These are phyloP conservation scores for Tiphia femorata DNA, from an alignment of 2,888 invertebrate genomes.

Conservation along the genomic window DNA sequence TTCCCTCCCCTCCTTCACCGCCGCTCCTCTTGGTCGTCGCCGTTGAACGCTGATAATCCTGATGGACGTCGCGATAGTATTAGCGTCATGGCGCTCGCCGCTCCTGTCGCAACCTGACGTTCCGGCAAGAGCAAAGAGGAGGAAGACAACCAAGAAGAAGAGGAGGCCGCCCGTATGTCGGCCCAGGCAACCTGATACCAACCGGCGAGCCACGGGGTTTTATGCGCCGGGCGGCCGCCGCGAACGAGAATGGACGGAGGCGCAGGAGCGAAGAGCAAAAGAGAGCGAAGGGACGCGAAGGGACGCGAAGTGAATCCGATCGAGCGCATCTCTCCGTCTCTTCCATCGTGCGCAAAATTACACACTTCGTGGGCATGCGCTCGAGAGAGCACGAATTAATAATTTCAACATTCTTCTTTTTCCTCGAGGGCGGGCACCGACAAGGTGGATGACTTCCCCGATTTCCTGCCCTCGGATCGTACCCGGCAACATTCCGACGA, in stretches of 20 bases:
- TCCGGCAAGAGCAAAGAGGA: slow-evolving; percentile 36
- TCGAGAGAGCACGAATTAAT: too few relatives aligned
- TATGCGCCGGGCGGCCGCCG: slow-evolving; percentile 40
- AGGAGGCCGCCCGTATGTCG: slow-evolving; percentile 43
- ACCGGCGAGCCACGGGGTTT: slow-evolving; percentile 42
- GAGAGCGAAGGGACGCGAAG: neutral
- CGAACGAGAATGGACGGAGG: slow-evolving; percentile 28
- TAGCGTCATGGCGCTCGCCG: slow-evolving; percentile 52
- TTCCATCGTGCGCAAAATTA: too few relatives aligned
- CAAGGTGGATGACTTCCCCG: too few relatives aligned
- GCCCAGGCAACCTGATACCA: slow-evolving; percentile 50
- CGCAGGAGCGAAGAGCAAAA: neutral
- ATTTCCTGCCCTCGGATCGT: too few relatives aligned
- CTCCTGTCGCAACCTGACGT: slow-evolving; percentile 45
- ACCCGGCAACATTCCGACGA: too few relatives aligned
- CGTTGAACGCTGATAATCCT: slow-evolving; percentile 53
- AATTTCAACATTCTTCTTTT: too few relatives aligned
- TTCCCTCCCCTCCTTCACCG: too few relatives aligned
- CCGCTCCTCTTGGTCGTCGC: slow-evolving; percentile 31
- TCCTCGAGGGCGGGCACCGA: too few relatives aligned
- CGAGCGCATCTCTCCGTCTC: too few relatives aligned
- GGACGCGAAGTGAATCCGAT: too few relatives aligned
- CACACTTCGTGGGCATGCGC: too few relatives aligned
- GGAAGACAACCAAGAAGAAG: slow-evolving; percentile 36
- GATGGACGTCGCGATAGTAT: slow-evolving; percentile 59